phyloP scores from a whole-genome alignment of 1,140 invertebrate genomes.

The Saccostrea glomerata region DNA sequence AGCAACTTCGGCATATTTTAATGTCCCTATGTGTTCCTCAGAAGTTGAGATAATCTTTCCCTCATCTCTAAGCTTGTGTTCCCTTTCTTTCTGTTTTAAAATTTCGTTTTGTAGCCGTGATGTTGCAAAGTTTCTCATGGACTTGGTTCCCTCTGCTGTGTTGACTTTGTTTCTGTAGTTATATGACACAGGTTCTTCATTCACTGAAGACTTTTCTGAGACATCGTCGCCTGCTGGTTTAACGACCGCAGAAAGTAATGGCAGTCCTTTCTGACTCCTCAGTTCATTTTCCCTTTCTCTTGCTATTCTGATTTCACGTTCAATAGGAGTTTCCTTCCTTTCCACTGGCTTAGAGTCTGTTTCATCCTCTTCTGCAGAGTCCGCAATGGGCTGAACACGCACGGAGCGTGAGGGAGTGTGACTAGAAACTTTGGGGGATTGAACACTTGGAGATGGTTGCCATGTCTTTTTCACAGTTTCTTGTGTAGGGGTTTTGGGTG shows the following conservation, averaged over 20 bases:
- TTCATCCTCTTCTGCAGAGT: conserved; percentile 21
- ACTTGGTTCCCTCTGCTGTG: conserved; percentile 1
- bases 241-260: conserved; percentile 60
- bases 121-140: conserved; percentile 68
- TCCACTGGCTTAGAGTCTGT: conserved; percentile 34
- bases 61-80: conserved; percentile 67
- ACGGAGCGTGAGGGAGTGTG: conserved; percentile 49
- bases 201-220: background rate
- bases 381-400: conserved; percentile 35
- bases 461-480: conserved; percentile 37
- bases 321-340: conserved; percentile 81
- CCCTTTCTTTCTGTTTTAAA: conserved; percentile 66
- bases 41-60: conserved; percentile 74
- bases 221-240: conserved; percentile 45
- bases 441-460: conserved; percentile 62
- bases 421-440: conserved; percentile 70
- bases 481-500: background rate
- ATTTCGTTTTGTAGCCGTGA: conserved; percentile 73
- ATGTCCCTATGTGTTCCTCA: conserved; percentile 71
- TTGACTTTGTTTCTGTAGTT: conserved; percentile 34
- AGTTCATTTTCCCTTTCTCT: conserved; percentile 82
- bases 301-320: conserved; percentile 81
- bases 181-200: conserved; percentile 14
- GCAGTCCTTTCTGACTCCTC: conserved; percentile 72
- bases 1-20: conserved; percentile 69